phyloP scores from a whole-genome alignment of 2,888 invertebrate species.

The Bombyx huttoni region DNA sequence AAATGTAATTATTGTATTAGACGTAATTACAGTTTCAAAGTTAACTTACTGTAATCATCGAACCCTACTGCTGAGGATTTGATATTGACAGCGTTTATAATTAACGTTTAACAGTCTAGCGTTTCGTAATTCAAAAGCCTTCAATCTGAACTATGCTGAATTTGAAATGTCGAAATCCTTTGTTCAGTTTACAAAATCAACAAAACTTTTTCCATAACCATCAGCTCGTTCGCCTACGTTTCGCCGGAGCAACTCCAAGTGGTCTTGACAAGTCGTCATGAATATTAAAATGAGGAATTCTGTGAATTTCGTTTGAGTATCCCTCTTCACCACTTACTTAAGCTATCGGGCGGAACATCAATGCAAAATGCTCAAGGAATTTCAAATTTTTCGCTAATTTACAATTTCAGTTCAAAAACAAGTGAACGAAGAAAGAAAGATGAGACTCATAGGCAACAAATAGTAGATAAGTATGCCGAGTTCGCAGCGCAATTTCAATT shows the following conservation, averaged over 20 bases:
- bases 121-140: neutral
- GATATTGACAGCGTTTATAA: neutral
- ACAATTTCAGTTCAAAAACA: constrained; percentile 5
- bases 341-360: neutral
- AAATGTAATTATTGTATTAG: neutral
- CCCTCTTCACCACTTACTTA: constrained; percentile 6
- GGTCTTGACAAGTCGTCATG: constrained; percentile 24
- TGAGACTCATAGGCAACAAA: neutral
- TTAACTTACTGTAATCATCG: neutral
- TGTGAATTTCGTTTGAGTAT: constrained; percentile 9
- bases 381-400: neutral
- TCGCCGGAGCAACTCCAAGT: constrained; percentile 32
- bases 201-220: constrained; percentile 37
- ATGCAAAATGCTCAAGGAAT: neutral
- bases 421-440: neutral
- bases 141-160: neutral
- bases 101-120: neutral
- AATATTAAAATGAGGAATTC: constrained; percentile 25
- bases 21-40: neutral
- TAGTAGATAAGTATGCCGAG: no score
- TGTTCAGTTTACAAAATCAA: constrained; percentile 21
- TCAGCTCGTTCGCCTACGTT: constrained; percentile 15
- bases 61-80: neutral
- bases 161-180: constrained; percentile 9
- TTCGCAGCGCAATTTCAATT: no score